Conservation (phyloP, 2,113 vertebrate genomes). For the Podarcis raffonei region DNA sequence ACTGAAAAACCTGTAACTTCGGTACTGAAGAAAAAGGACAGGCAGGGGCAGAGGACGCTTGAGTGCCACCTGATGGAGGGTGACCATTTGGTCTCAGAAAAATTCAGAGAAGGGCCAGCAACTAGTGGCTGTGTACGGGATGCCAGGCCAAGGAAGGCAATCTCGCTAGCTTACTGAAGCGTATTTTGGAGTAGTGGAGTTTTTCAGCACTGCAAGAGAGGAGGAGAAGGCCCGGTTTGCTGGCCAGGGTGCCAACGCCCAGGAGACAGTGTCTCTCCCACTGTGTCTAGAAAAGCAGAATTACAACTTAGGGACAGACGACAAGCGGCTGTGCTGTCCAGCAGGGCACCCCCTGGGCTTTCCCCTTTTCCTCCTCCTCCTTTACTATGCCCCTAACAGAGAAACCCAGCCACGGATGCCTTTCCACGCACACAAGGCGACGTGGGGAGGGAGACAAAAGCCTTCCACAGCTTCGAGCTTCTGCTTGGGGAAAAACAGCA, state of each 20-base stretch:
- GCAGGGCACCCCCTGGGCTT: too few species aligned
- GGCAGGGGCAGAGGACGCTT: neutral
- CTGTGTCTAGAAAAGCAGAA: neutral
- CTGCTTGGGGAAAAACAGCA: neutral
- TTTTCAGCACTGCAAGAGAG: neutral
- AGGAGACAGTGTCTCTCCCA: neutral
- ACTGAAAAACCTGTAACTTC: neutral
- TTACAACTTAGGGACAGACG: neutral
- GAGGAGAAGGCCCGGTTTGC: neutral
- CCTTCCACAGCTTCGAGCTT: too few species aligned
- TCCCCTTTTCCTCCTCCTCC: neutral
- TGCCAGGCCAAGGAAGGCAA: neutral
- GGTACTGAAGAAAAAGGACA: neutral
- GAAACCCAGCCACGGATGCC: neutral
- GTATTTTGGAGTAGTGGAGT: neutral
- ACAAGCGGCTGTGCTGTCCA: neutral
- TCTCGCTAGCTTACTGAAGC: neutral
- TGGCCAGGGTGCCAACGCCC: too few species aligned
- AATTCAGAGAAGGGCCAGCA: neutral
- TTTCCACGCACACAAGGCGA: neutral
- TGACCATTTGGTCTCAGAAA: neutral
- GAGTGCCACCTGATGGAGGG: neutral
- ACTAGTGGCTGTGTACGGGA: neutral
- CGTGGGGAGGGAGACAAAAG: neutral
- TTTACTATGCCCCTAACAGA: too few species aligned